phyloP scores from a whole-genome alignment of 2,888 invertebrate genomes.

The Hydriomena furcata region DNA sequence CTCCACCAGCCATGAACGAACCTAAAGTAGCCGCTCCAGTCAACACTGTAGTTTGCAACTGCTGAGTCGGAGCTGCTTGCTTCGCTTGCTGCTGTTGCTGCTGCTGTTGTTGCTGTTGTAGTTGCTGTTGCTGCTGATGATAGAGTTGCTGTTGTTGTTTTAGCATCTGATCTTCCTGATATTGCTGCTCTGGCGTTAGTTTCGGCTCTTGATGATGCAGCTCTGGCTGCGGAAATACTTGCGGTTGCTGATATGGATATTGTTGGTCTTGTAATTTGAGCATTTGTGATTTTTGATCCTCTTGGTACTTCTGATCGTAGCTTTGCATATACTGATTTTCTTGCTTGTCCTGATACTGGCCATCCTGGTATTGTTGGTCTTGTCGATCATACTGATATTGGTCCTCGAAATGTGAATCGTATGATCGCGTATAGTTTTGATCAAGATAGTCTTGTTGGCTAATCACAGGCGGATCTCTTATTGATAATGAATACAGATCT shows the following conservation, averaged over 20 bases:
- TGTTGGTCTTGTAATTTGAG: constrained; percentile 52
- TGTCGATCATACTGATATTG: constrained; percentile 45
- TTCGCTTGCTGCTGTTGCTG: constrained; percentile 65
- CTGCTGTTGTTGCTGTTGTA: constrained; percentile 54
- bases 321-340: constrained; percentile 48
- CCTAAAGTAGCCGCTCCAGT: constrained; percentile 78
- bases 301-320: constrained; percentile 45
- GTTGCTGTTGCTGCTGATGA: constrained; percentile 50
- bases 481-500: constrained; percentile 61
- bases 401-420: constrained; percentile 49
- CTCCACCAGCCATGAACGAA: constrained; percentile 78
- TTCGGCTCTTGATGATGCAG: constrained; percentile 49
- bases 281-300: constrained; percentile 42
- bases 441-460: constrained; percentile 61
- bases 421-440: constrained; percentile 55
- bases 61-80: constrained; percentile 65
- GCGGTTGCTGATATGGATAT: constrained; percentile 44
- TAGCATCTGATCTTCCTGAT: constrained; percentile 41
- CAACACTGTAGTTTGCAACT: constrained; percentile 69
- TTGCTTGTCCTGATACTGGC: constrained; percentile 44
- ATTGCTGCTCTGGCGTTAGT: constrained; percentile 44
- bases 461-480: constrained; percentile 60
- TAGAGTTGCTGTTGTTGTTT: constrained; percentile 50
- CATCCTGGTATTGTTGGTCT: constrained; percentile 48
- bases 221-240: constrained; percentile 44